phyloP scores from a whole-genome alignment of 2,797 vertebrate genomes.

The Pteropus rufus region DNA sequence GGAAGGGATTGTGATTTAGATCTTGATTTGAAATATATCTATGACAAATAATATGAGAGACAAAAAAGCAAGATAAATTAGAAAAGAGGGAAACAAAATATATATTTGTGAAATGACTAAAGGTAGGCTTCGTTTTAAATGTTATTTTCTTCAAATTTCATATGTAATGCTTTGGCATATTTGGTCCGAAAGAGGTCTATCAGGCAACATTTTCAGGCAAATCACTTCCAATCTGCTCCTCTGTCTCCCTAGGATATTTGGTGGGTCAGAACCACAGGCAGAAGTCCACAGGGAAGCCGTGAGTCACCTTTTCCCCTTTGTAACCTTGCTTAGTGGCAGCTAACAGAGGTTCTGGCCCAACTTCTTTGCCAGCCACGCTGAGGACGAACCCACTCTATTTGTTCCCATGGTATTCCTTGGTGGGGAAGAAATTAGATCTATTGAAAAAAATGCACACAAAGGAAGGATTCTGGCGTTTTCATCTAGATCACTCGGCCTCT shows the following conservation, averaged over 20 bases:
- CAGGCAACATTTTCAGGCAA: background rate
- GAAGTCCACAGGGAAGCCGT: background rate
- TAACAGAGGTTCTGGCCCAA: background rate
- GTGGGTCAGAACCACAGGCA: background rate
- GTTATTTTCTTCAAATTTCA: background rate
- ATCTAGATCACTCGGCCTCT: background rate
- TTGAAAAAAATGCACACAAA: background rate
- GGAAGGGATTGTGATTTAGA: background rate
- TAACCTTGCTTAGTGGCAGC: background rate
- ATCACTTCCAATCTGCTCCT: background rate
- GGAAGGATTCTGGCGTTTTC: background rate
- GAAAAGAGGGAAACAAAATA: background rate
- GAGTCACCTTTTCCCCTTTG: background rate
- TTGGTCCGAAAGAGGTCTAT: background rate
- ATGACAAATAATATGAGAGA: background rate
- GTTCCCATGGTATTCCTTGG: background rate
- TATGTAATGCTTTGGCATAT: background rate
- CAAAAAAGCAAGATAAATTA: background rate
- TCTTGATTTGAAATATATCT: background rate
- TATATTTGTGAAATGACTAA: background rate
- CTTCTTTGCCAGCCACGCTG: background rate
- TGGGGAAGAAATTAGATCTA: background rate
- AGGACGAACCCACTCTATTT: background rate
- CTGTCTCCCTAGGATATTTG: fast-evolving
- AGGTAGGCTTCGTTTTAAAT: background rate